Percentiles rank a stretch among this genome's conserved stretches.
phyloP scores from a whole-genome alignment of 1,140 invertebrate species.

The Hylaeus volcanicus region DNA sequence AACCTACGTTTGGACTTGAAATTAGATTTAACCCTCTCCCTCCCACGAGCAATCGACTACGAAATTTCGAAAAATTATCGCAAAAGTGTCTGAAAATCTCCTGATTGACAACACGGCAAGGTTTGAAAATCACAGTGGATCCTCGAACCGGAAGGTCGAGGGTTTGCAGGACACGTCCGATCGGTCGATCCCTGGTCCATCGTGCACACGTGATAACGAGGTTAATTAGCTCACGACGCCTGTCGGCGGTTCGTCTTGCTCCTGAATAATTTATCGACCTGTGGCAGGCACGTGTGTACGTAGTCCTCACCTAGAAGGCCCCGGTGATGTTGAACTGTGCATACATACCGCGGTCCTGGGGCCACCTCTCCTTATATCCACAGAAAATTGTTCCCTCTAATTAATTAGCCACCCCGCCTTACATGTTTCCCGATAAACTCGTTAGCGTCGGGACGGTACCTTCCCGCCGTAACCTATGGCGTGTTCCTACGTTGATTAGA shows the following conservation, averaged over 20 bases:
- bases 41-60: too few species aligned
- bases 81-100: too few species aligned
- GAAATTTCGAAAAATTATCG: too few species aligned
- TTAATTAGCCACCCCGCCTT: slow-evolving; percentile 30
- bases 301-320: not conserved
- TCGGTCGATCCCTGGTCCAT: not conserved
- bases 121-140: not conserved
- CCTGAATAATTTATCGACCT: slow-evolving; percentile 70
- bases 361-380: slow-evolving; percentile 8
- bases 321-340: not conserved
- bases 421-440: slow-evolving; percentile 40
- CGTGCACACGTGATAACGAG: slow-evolving; percentile 55
- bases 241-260: slow-evolving; percentile 66
- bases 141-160: not conserved
- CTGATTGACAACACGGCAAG: too few species aligned
- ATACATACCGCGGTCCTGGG: not conserved
- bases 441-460: not conserved
- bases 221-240: slow-evolving; percentile 65
- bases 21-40: too few species aligned
- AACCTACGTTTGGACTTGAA: too few species aligned
- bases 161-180: slow-evolving; percentile 6
- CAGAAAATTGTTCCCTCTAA: slow-evolving; percentile 36
- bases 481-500: not conserved
- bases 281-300: slow-evolving; percentile 31
- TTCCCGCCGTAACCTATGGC: not conserved